Evolutionary conservation across 2,113 vertebrate genomes (phyloP).

Genomic region (Nerophis lumbriciformis): DNA sequence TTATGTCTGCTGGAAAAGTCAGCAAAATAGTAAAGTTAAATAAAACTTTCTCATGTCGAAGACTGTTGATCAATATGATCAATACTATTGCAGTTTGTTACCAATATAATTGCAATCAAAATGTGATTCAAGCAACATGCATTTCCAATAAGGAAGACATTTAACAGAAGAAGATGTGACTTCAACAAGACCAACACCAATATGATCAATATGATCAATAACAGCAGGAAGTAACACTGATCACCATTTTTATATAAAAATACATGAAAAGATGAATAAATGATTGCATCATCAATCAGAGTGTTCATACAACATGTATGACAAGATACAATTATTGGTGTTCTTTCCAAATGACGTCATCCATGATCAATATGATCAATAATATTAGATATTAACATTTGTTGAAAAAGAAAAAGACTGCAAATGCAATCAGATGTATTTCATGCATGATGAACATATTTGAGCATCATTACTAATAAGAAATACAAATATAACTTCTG

Average conservation of each 20-base stretch:
- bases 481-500: not conserved
- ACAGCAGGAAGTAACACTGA: not conserved
- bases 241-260: not conserved
- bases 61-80: too few relatives aligned
- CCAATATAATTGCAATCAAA: too few relatives aligned
- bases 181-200: slow-evolving; percentile 18
- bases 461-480: slow-evolving; percentile 2
- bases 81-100: not conserved
- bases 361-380: not conserved
- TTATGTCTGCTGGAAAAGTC: too few relatives aligned
- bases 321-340: not conserved
- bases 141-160: slow-evolving; percentile 14
- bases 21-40: too few relatives aligned
- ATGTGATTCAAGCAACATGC: not conserved
- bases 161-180: slow-evolving; percentile 21
- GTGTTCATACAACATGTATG: slow-evolving; percentile 35
- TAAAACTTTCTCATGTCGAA: too few relatives aligned
- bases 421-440: not conserved
- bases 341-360: not conserved
- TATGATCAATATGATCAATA: slow-evolving; percentile 19
- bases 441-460: not conserved
- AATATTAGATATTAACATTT: not conserved
- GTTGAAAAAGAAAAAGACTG: not conserved
- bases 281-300: slow-evolving; percentile 18
- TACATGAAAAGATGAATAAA: not conserved